Evolutionary conservation across 1,140 invertebrate genomes (phyloP), one percentile per base, ranked within the genome.

Genomic region (Ostrea edulis): DNA sequence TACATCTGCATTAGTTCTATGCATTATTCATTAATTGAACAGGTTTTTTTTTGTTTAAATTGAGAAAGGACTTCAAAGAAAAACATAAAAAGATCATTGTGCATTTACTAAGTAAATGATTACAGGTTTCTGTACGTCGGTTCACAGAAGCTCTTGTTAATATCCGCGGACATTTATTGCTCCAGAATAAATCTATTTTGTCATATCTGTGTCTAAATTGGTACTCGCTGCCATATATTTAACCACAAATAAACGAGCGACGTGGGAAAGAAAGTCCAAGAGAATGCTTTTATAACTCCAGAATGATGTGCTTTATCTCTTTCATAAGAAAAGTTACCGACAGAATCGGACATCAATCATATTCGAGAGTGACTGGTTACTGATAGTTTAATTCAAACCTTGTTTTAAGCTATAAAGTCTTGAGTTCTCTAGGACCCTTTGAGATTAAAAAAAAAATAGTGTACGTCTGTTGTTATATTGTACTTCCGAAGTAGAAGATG

Each of bases 181-280:
- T 77, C 14, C 68, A 35, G 29, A 77, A 77, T 77, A 77, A 77
- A 77, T 77, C 68, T 77, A 77, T 77, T 71, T 77, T 77, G 68
- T 77, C 68, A 77, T 77, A 22, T 2, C 68, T 77, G 68, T 77
- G 68, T 77, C 68, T 77, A 77, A 14, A 25, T 77, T 77, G 22
- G 55, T 62, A 11, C 68, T 77, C 29, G 11, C 8, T 29, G 25
- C 14, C 29, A 35, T 77, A 77, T 35, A 77, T 77, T 77, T 44
- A 29, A 77, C 29, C 68, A 35, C 68, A 25, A 77, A 77, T 14
- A 77, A 29, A 9, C 14, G 68, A 77, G 25, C 22, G 68, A 35
- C 68, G 29, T 62, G 55, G 55, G 68, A 77, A 25, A 35, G 29
- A 77, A 11, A 25, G 68, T 35, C 22, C 35, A 5, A 77, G 29